These are phyloP conservation scores for Recurvirostra avosetta DNA, from an alignment of 2,113 vertebrate species.

Conservation along the genomic window DNA sequence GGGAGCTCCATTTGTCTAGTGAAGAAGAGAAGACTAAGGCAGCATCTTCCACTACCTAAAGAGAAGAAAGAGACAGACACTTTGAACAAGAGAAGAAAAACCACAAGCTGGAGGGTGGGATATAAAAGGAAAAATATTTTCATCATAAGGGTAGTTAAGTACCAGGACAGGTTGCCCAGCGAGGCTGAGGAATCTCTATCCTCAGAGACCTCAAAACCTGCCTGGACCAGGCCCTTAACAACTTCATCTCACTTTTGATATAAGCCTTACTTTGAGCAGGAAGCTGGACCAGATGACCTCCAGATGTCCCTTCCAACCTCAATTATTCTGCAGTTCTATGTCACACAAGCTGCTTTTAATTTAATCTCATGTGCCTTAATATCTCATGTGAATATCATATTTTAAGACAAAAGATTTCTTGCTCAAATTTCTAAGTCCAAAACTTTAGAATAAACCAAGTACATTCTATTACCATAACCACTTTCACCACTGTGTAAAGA, in stretches of 20 bases:
- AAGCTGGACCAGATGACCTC: background rate
- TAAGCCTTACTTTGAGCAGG: background rate
- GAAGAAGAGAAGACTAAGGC: background rate
- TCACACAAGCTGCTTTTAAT: background rate
- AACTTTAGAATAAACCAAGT: background rate
- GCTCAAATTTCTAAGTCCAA: background rate
- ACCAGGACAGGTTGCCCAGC: background rate
- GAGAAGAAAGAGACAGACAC: background rate
- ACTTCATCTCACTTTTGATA: background rate
- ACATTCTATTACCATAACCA: background rate
- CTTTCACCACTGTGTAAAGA: background rate
- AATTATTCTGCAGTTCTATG: background rate
- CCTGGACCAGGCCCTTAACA: background rate
- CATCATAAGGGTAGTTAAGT: background rate
- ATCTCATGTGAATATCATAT: background rate
- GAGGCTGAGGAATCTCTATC: background rate
- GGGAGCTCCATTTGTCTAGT: background rate
- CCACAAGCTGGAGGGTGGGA: background rate
- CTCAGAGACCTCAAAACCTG: background rate
- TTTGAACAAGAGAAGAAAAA: background rate
- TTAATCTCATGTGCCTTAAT: background rate
- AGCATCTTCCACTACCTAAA: background rate
- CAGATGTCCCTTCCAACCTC: background rate
- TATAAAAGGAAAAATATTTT: background rate
- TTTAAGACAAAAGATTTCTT: background rate